These are phyloP conservation scores for Pilophorus perplexus DNA, from an alignment of 2,888 invertebrate genomes.

Conservation along the genomic window DNA sequence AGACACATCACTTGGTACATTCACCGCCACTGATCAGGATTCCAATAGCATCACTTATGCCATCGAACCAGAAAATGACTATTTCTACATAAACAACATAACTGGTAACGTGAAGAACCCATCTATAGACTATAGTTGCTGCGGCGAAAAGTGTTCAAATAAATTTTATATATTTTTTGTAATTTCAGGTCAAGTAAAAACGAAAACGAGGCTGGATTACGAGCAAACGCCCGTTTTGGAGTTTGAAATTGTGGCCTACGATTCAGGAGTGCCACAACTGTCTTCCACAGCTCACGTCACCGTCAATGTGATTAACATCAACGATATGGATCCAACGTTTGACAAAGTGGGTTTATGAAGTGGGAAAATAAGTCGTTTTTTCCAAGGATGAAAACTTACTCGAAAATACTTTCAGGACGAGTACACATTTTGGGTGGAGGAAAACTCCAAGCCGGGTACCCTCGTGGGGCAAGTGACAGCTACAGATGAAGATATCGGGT, in stretches of 20 bases:
- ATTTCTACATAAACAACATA: constrained; percentile 75
- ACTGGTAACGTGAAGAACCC: too few species aligned
- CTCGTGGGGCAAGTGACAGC: constrained; percentile 72
- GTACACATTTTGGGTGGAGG: constrained; percentile 70
- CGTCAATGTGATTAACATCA: constrained; percentile 76
- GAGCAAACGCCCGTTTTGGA: constrained; percentile 72
- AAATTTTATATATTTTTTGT: too few species aligned
- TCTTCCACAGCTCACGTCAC: constrained; percentile 73
- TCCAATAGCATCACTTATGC: constrained; percentile 76
- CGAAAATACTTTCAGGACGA: constrained; percentile 52
- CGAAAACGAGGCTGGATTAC: constrained; percentile 76
- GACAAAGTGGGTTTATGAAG: constrained; percentile 53
- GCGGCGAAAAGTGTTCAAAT: not conserved
- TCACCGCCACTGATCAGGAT: constrained; percentile 76
- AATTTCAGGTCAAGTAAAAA: constrained; percentile 67
- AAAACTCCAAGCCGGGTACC: constrained; percentile 73
- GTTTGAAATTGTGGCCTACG: constrained; percentile 78
- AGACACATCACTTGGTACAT: constrained; percentile 72
- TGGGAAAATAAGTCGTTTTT: not conserved
- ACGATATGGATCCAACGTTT: constrained; percentile 84
- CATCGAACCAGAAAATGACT: constrained; percentile 67
- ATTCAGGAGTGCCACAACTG: constrained; percentile 81
- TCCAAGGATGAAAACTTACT: too few species aligned
- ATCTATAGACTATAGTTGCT: not conserved
- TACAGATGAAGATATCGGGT: constrained; percentile 73